Percentiles rank a stretch among this genome's conserved stretches.
phyloP scores from a whole-genome alignment of 1,140 invertebrate species.

The Elysia chlorotica region DNA sequence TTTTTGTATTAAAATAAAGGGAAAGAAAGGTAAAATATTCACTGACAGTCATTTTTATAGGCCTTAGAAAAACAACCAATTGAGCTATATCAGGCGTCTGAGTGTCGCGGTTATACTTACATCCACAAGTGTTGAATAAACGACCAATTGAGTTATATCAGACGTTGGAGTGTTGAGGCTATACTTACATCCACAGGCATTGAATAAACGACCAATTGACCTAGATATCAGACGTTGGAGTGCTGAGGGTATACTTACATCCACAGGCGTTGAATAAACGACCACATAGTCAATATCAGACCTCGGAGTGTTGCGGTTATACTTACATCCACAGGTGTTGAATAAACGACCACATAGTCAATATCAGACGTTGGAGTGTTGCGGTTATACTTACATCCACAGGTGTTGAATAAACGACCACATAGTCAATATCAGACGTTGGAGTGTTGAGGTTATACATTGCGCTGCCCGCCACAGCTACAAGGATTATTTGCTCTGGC shows the following conservation, averaged over 20 bases:
- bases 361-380: slow-evolving; percentile 51
- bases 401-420: slow-evolving; percentile 43
- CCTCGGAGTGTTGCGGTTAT: slow-evolving; percentile 46
- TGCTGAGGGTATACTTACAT: slow-evolving; percentile 29
- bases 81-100: background rate
- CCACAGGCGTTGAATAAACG: slow-evolving; percentile 39
- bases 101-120: slow-evolving; percentile 21
- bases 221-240: background rate
- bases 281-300: slow-evolving; percentile 54
- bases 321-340: slow-evolving; percentile 47
- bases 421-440: slow-evolving; percentile 50
- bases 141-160: slow-evolving; percentile 51
- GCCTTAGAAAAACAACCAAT: background rate
- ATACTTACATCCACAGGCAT: no score
- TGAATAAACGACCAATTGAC: background rate
- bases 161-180: slow-evolving; percentile 47
- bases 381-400: slow-evolving; percentile 50
- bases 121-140: slow-evolving; percentile 42
- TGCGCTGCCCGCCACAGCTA: slow-evolving; percentile 51
- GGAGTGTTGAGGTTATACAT: slow-evolving; percentile 53
- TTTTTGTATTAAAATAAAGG: no score
- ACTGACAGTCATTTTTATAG: no score
- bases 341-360: slow-evolving; percentile 51
- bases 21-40: no score
- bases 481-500: slow-evolving; percentile 47